phyloP scores from a whole-genome alignment of 2,113 vertebrate genomes.

The Platycercus adscitus region DNA sequence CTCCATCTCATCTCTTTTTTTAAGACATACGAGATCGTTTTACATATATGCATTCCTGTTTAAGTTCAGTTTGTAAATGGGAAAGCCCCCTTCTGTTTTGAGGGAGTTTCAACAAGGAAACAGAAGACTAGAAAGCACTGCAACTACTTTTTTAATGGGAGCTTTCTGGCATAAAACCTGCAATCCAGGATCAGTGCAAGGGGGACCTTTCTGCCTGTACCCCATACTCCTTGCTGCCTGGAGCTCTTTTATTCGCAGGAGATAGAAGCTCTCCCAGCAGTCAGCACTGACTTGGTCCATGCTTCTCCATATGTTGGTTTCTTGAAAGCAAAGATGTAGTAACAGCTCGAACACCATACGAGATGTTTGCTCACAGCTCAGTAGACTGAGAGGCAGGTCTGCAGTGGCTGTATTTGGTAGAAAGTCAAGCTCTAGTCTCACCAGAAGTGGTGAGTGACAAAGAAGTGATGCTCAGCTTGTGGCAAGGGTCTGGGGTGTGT shows the following conservation, averaged over 20 bases:
- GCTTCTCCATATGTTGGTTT: rapidly evolving
- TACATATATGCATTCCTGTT: not conserved
- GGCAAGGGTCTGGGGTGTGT: not conserved
- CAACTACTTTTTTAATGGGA: not conserved
- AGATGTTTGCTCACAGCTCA: not conserved
- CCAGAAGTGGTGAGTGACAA: not conserved
- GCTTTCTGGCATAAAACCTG: not conserved
- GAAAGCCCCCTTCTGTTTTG: not conserved
- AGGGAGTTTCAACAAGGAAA: not conserved
- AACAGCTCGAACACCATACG: rapidly evolving
- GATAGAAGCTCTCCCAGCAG: not conserved
- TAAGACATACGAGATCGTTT: not conserved
- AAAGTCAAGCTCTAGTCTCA: not conserved
- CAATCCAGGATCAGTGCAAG: not conserved
- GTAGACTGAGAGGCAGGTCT: not conserved
- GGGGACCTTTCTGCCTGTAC: not conserved
- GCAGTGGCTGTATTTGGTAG: not conserved
- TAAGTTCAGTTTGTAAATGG: not conserved
- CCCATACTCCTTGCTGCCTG: not conserved
- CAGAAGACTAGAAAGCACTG: not conserved
- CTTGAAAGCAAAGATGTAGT: not conserved
- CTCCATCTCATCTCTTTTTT: not conserved
- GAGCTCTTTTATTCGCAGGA: not conserved
- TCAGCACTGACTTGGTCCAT: rapidly evolving
- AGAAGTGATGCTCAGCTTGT: not conserved